Conservation (phyloP, 2,113 vertebrate species). For the Corythaeola cristata region DNA sequence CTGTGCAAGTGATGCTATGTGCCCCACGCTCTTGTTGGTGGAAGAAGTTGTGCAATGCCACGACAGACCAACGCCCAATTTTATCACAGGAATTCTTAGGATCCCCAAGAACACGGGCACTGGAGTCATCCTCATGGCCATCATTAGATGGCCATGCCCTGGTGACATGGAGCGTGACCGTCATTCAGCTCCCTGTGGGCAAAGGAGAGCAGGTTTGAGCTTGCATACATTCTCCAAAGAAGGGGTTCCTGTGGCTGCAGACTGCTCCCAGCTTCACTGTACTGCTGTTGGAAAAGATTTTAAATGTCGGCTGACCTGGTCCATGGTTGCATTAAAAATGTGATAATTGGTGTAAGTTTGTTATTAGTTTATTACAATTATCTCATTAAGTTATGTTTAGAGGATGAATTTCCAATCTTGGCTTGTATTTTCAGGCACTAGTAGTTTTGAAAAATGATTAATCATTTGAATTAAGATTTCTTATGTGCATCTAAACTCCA, state of each 20-base stretch:
- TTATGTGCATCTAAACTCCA: background rate
- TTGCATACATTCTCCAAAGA: background rate
- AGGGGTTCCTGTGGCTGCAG: background rate
- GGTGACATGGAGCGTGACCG: background rate
- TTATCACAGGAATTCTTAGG: background rate
- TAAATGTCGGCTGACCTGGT: background rate
- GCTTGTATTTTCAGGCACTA: background rate
- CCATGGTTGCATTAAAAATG: background rate
- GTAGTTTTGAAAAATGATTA: slow-evolving; percentile 3
- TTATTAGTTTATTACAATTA: background rate
- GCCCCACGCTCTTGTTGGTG: background rate
- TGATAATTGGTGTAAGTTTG: background rate
- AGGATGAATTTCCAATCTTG: background rate
- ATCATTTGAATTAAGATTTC: background rate
- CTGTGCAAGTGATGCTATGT: accelerated
- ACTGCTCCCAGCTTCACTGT: background rate
- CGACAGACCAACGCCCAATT: background rate
- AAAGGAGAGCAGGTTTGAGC: background rate
- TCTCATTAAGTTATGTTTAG: background rate
- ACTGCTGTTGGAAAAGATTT: background rate
- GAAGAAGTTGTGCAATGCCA: background rate
- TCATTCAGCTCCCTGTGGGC: background rate
- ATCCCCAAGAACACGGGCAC: background rate
- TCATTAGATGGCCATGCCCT: background rate
- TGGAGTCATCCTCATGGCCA: background rate